phyloP scores from a whole-genome alignment of 2,888 invertebrate genomes.

The Poecilus cupreus region DNA sequence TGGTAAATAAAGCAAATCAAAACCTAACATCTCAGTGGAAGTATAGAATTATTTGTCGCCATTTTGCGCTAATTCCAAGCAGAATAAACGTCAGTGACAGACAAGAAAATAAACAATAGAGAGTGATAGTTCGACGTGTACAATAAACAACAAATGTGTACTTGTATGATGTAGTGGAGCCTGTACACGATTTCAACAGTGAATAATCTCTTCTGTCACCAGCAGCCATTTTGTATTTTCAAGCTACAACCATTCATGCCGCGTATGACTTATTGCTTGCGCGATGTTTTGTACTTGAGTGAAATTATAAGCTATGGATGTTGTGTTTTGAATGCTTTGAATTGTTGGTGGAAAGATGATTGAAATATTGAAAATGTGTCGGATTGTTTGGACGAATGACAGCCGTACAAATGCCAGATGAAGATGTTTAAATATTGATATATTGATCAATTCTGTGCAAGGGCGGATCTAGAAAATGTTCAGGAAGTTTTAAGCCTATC shows the following conservation, averaged over 20 bases:
- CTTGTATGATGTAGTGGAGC: slow-evolving; percentile 23
- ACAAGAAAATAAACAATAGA: slow-evolving; percentile 6
- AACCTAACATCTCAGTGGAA: too few species aligned
- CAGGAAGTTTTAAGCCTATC: too few species aligned
- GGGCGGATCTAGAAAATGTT: too few species aligned
- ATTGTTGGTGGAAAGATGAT: not conserved
- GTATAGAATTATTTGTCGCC: not conserved
- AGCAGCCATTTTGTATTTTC: slow-evolving; percentile 45
- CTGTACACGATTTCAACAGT: slow-evolving; percentile 44
- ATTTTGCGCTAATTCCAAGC: not conserved
- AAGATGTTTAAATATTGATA: too few species aligned
- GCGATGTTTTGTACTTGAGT: slow-evolving; percentile 26
- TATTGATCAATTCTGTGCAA: too few species aligned
- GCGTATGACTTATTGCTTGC: slow-evolving; percentile 1
- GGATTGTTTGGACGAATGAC: too few species aligned
- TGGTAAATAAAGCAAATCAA: too few species aligned
- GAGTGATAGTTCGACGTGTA: slow-evolving; percentile 13
- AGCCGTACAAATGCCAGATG: too few species aligned
- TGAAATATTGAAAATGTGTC: too few species aligned
- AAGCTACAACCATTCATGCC: not conserved
- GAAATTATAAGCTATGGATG: slow-evolving; percentile 1
- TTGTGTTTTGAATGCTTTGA: not conserved
- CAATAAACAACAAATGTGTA: slow-evolving; percentile 39
- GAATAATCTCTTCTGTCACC: slow-evolving; percentile 50
- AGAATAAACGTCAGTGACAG: not conserved